Base-by-base conservation (phyloP, 1,140 invertebrate genomes). In the Saxidomus purpurata region DNA sequence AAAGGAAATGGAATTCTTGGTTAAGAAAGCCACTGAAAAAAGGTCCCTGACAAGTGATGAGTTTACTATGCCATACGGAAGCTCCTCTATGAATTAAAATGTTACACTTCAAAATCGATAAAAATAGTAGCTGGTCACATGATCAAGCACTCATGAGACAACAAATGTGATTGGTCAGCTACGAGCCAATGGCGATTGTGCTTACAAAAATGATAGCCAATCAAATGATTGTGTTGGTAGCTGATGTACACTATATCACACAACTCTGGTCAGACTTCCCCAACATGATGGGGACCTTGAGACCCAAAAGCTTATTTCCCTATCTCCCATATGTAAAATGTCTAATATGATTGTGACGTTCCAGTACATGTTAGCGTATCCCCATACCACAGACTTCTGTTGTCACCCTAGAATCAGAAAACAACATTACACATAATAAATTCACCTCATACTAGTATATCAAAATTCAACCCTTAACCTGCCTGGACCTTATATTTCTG, bases 161-260 rank as follows among this genome's bases (percentile, higher is more conserved):
- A 88, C 61, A 88, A 79, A 59, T 80, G 77, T 88, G 86, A 88
- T 88, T 88, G 76, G 74, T 88, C 85, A 87, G 86, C 86, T 81
- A 88, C 86, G 36, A 88, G 63, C 86, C 86, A 88, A 88, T 81
- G 49, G 43, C 36, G 86, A 88, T 80, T 88, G 86, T 80, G 86
- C 77, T 88, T 88, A 47, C 40, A 81, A 43, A 34, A 80, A 79
- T 69, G 69, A 80, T 88, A 77, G 86, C 86, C 86, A 88, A 88
- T 88, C 86, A 81, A 71, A 88, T 81, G 76, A 79, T 80, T 88
- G 76, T 52, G 40, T 71, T 34, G 55, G 86, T 88, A 88, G 86
- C 86, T 88, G 86, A 85, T 28, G 25, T 55, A 38, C 84, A 87
- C 84, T 79, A 47, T 88, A 88, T 88, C 86, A 88, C 86, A 88